Evolutionary conservation across 1,140 invertebrate species (phyloP), one percentile per base, ranked within the genome.

Genomic region (Heliconius hermathena): DNA sequence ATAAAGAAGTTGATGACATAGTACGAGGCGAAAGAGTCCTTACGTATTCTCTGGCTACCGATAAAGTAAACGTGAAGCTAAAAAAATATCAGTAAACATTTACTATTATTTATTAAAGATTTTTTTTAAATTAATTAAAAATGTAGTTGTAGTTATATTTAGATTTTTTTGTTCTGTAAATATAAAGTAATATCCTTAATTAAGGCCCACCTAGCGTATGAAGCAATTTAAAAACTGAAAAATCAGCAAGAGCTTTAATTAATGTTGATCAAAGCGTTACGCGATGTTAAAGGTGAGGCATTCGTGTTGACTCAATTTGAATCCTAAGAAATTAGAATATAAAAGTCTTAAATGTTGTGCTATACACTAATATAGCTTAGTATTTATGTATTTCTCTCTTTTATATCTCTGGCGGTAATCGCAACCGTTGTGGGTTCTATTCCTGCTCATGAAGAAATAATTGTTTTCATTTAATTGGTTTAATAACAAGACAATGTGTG

Each of bases 181-280:
- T 75, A 70, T 81, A 60, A 18, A 77, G 78, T 82, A 80, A 85
- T 84, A 82, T 84, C 72, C 77, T 81, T 85, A 86, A 86, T 86
- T 85, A 86, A 81, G 81, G 41, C 74, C 73, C 52, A 78, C 41
- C 33, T 46, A 81, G 76, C 80, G 75, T 85, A 84, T 84, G 76
- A 87, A 86, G 83, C 80, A 87, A 85, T 84, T 87, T 85, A 87
- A 89, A 85, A 85, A 87, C 74, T 83, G 73, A 84, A 81, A 86
- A 87, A 82, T 85, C 77, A 80, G 80, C 81, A 82, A 86, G 83
- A 81, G 82, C 82, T 88, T 88, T 88, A 87, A 88, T 87, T 88
- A 86, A 87, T 83, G 82, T 87, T 85, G 83, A 86, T 88, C 81
- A 88, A 88, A 88, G 86, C 76, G 80, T 71, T 66, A 49, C 76